Percentiles rank a stretch among this genome's conserved stretches.
Conservation (phyloP, 2,113 vertebrate genomes). For the Hassar affinis region DNA sequence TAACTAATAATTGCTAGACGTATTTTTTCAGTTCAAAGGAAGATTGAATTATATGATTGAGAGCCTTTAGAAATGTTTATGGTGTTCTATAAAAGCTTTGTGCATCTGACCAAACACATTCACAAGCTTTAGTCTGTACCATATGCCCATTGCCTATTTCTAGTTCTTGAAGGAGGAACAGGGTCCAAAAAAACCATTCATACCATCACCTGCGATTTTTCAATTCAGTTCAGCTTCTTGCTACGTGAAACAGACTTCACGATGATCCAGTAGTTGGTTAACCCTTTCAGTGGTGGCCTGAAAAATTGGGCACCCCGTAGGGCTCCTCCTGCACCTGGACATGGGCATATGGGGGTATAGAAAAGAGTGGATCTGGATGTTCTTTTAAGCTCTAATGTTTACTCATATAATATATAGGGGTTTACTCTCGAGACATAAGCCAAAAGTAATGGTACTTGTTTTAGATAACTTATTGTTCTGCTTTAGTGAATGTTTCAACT, state of each 20-base stretch:
- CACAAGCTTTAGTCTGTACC: constrained; percentile 40
- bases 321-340: constrained; percentile 5
- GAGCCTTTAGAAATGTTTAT: constrained; percentile 40
- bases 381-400: constrained; percentile 49
- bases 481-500: constrained; percentile 82
- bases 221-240: background rate
- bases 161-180: constrained; percentile 20
- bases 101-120: constrained; percentile 54
- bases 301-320: background rate
- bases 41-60: constrained; percentile 31
- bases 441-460: constrained; percentile 82
- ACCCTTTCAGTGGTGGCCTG: background rate
- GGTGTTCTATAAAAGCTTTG: constrained; percentile 54
- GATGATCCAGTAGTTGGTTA: background rate
- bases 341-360: constrained; percentile 31
- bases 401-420: constrained; percentile 50
- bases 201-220: background rate
- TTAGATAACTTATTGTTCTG: constrained; percentile 73
- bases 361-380: constrained; percentile 27
- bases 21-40: constrained; percentile 27
- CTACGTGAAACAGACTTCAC: background rate
- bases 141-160: constrained; percentile 14
- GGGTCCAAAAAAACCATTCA: constrained; percentile 14
- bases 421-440: constrained; percentile 57
- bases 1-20: background rate